Base-by-base conservation (phyloP, 2,888 invertebrate species). In the Nymphalis c-album region DNA sequence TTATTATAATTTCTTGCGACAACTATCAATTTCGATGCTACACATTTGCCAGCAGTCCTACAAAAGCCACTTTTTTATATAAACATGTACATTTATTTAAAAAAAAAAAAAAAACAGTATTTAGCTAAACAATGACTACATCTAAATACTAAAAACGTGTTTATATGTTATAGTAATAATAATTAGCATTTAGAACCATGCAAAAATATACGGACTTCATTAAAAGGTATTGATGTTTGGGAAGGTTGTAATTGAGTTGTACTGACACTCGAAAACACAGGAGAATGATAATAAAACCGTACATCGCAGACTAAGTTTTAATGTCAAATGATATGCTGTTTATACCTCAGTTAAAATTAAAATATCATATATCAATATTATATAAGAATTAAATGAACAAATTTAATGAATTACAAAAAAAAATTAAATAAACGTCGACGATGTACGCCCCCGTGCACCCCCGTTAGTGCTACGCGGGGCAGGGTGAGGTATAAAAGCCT, bases 211-310 rank as follows among this genome's bases (percentile, higher is more conserved):
- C 26, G 31, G 26, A 55, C 26, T 17, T 55, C 31, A 31, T n/a
- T 16, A n/a, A 55, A 31, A 55, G 53, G 20, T 55, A 55, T 55
- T n/a, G 31, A 55, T 17, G 31, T 31, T 31, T 55, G 53, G 13
- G 16, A 2, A 51, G 51, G 51, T 22, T 51, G 53, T n/a, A 31
- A 55, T 55, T 22, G 51, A 10, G 51, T 17, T 7, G 53, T 55
- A 53, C 51, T 51, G 26, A 55, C 20, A 22, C 51, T 53, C 2
- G 26, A 26, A 53, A 53, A 17, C 26, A 26, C 53, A 26, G 26
- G 53, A 17, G 40, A 26, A 31, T 13, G 26, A 31, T 26, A 55
- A 31, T 7, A 2, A 17, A 31, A 2, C 13, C 53, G 26, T n/a
- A 17, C 17, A 26, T 55, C n/a, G 20, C 8, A 40, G 40, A 13